Evolutionary conservation across 2,888 invertebrate genomes (phyloP).

Genomic region (Chrysolina oricalcia): DNA sequence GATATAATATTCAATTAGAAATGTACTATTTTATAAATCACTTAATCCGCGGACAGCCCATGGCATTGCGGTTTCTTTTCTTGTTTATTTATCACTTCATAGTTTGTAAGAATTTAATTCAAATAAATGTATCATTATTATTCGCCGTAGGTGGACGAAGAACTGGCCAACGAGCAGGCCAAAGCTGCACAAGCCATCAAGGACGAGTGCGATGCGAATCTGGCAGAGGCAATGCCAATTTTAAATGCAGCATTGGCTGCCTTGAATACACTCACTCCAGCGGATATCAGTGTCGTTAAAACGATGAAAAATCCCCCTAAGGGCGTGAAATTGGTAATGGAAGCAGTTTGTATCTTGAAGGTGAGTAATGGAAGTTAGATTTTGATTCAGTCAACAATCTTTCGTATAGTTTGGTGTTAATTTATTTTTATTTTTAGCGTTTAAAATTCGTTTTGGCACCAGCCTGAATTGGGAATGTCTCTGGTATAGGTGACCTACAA

Average conservation of each 20-base stretch:
- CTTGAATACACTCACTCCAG: slow-evolving; percentile 90
- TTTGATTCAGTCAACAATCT: not conserved
- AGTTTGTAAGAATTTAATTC: too few species aligned
- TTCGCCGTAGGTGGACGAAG: slow-evolving; percentile 76
- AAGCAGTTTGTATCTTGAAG: slow-evolving; percentile 94
- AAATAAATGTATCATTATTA: too few species aligned
- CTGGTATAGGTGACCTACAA: too few species aligned
- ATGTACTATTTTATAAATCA: too few species aligned
- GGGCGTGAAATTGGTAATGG: slow-evolving; percentile 93
- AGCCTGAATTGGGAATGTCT: too few species aligned
- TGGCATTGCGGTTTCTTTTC: too few species aligned
- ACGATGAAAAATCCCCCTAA: slow-evolving; percentile 97
- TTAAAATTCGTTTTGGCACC: too few species aligned
- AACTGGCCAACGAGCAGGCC: slow-evolving; percentile 85
- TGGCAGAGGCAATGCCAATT: slow-evolving; percentile 94
- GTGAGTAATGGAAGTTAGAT: slow-evolving; percentile 65
- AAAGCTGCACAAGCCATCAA: slow-evolving; percentile 88
- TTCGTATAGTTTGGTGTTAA: too few species aligned
- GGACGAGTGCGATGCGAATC: slow-evolving; percentile 92
- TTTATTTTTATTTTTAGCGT: too few species aligned
- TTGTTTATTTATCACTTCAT: too few species aligned
- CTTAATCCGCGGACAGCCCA: too few species aligned
- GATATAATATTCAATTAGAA: too few species aligned
- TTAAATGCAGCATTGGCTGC: slow-evolving; percentile 90
- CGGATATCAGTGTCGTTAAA: slow-evolving; percentile 94